phyloP scores from a whole-genome alignment of 2,113 vertebrate genomes.

The Coptodon rendalli region DNA sequence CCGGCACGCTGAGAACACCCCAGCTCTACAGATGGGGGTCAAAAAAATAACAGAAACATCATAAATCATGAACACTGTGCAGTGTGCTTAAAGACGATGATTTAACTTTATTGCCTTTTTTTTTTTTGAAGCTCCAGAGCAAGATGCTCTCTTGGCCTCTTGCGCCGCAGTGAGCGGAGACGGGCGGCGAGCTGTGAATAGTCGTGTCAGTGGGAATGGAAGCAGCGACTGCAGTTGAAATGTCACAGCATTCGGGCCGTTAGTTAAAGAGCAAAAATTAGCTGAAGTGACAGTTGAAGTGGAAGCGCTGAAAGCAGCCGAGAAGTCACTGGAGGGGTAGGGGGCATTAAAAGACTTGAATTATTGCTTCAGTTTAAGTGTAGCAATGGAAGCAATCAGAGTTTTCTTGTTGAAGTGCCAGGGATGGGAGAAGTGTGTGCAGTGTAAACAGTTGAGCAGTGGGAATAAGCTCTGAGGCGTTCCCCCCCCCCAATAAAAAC shows the following conservation, averaged over 20 bases:
- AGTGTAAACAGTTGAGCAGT: background rate
- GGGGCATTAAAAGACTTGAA: background rate
- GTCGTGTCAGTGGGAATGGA: background rate
- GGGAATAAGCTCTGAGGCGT: background rate
- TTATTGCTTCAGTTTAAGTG: background rate
- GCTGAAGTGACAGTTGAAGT: background rate
- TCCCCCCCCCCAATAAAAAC: background rate
- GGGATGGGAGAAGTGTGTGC: background rate
- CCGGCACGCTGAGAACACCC: background rate
- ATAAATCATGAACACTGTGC: background rate
- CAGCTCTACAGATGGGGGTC: background rate
- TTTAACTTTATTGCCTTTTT: background rate
- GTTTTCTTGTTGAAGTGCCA: background rate
- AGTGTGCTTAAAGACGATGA: background rate
- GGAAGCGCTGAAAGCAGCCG: background rate
- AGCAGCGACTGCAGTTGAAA: background rate
- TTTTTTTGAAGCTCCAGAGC: background rate
- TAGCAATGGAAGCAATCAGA: background rate
- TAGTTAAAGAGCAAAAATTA: background rate
- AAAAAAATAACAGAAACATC: background rate
- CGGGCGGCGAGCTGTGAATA: background rate
- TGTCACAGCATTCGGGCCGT: background rate
- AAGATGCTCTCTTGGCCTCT: background rate
- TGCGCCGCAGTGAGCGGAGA: background rate
- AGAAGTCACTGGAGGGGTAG: background rate